These are phyloP conservation scores for Himalopsyche tibetana DNA, from an alignment of 2,888 invertebrate species.

Conservation along the genomic window DNA sequence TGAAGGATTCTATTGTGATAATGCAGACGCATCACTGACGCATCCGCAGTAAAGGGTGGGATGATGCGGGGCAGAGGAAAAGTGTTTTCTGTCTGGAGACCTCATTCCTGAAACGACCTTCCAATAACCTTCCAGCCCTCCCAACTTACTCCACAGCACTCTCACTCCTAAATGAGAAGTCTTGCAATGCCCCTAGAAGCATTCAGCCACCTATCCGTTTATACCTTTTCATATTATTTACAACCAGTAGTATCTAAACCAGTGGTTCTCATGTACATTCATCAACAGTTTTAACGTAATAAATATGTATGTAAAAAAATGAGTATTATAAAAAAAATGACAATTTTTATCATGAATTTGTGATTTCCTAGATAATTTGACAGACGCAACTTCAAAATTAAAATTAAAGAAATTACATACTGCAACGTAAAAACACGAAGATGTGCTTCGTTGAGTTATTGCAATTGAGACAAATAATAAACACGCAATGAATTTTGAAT, in stretches of 20 bases:
- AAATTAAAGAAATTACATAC: no score
- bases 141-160: conserved; percentile 40
- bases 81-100: conserved; percentile 69
- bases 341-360: no score
- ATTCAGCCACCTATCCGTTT: background rate
- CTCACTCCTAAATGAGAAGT: conserved; percentile 17
- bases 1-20: background rate
- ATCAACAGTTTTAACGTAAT: no score
- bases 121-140: conserved; percentile 62
- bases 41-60: conserved; percentile 51
- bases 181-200: background rate
- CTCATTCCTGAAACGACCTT: conserved; percentile 71
- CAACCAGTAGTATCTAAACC: background rate
- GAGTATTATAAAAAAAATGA: no score
- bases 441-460: no score
- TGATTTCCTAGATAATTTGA: no score
- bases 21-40: background rate
- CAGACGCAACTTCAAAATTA: no score
- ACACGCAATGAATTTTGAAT: no score
- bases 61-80: conserved; percentile 1
- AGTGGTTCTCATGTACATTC: no score
- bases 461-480: no score
- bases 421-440: no score
- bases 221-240: conserved; percentile 6
- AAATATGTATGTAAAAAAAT: no score